Evolutionary conservation across 2,888 invertebrate genomes (phyloP).

Genomic region (Altica lythri): DNA sequence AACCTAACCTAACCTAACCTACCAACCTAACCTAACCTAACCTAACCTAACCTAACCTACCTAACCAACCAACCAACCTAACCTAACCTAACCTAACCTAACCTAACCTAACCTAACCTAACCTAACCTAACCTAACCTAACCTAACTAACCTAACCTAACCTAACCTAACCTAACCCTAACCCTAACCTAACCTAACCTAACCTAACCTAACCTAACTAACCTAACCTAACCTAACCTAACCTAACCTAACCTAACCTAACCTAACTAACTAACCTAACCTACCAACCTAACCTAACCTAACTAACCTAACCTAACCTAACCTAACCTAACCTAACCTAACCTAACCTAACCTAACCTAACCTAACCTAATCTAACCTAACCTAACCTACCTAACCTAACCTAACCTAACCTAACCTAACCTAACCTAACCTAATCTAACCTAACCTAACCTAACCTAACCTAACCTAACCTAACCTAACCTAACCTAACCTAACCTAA

Average conservation of each 20-base stretch:
- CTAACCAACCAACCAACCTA: slow-evolving; percentile 36
- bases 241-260: slow-evolving; percentile 36
- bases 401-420: slow-evolving; percentile 32
- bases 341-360: slow-evolving; percentile 35
- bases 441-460: slow-evolving; percentile 37
- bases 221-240: slow-evolving; percentile 36
- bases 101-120: slow-evolving; percentile 34
- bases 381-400: slow-evolving; percentile 33
- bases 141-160: slow-evolving; percentile 36
- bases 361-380: slow-evolving; percentile 38
- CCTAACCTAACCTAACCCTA: slow-evolving; percentile 37
- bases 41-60: slow-evolving; percentile 30
- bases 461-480: slow-evolving; percentile 36
- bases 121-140: slow-evolving; percentile 31
- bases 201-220: slow-evolving; percentile 34
- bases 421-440: slow-evolving; percentile 36
- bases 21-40: slow-evolving; percentile 30
- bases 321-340: slow-evolving; percentile 36
- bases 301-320: slow-evolving; percentile 35
- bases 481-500: slow-evolving; percentile 36
- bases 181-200: slow-evolving; percentile 37
- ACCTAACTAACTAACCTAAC: slow-evolving; percentile 36
- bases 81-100: slow-evolving; percentile 33
- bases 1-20: slow-evolving; percentile 36
- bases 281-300: slow-evolving; percentile 36